Evolutionary conservation across 1,140 invertebrate species (phyloP).

Genomic region (Asbolus verrucosus): DNA sequence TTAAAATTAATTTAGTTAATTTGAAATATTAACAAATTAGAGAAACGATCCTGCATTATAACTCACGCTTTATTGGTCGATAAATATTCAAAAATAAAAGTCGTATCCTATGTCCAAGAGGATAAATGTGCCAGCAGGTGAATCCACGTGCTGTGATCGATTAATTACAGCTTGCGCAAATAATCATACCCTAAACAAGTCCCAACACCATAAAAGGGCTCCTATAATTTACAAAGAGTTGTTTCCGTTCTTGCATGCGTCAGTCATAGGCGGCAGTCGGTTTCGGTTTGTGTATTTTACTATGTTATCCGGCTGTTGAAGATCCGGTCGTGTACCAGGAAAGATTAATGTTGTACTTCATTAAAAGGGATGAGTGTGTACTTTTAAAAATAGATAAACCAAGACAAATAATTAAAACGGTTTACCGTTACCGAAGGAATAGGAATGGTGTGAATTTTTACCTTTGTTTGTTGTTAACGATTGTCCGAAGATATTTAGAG

Average conservation of each 20-base stretch:
- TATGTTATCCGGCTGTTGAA: too few relatives aligned
- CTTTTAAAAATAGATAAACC: conserved; percentile 35
- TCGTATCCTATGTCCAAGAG: too few relatives aligned
- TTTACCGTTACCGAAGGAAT: conserved; percentile 8
- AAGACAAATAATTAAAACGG: conserved; percentile 40
- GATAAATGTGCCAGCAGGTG: not conserved
- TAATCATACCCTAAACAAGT: too few relatives aligned
- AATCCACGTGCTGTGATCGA: not conserved
- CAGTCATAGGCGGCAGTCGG: conserved; percentile 11
- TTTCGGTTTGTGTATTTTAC: conserved; percentile 27
- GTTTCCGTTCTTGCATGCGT: not conserved
- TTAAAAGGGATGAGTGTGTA: conserved; percentile 41
- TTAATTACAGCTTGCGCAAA: not conserved
- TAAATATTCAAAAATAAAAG: too few relatives aligned
- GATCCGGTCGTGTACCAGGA: not conserved
- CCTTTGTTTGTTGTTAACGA: conserved; percentile 24
- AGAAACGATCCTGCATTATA: conserved; percentile 1
- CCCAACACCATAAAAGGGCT: conserved; percentile 1
- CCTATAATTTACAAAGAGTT: conserved; percentile 32
- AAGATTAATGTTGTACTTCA: conserved; percentile 38
- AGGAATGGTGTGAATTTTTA: conserved; percentile 32
- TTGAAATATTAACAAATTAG: conserved; percentile 33
- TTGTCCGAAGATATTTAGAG: not conserved
- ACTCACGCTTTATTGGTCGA: conserved; percentile 6
- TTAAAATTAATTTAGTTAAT: conserved; percentile 26